These are phyloP conservation scores for Glandiceps talaboti DNA, from an alignment of 53 echinoderm and acorn worm genomes.

Conservation along the genomic window DNA sequence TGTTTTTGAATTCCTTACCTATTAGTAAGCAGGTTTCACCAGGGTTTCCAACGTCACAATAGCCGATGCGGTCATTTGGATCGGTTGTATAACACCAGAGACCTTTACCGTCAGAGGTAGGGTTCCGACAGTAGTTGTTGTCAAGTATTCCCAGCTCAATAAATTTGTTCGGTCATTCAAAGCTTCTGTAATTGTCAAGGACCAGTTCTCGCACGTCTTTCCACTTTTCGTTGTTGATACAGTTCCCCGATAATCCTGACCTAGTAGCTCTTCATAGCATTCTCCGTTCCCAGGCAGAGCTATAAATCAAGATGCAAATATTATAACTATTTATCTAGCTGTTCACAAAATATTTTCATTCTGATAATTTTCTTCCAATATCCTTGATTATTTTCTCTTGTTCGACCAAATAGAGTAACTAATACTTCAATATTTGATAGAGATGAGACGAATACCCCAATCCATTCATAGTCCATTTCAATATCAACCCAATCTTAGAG, in stretches of 20 bases:
- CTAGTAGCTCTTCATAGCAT: background rate
- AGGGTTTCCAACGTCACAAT: background rate
- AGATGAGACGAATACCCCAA: no score
- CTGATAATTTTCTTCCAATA: background rate
- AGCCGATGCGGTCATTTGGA: background rate
- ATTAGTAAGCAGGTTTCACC: background rate
- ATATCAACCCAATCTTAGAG: no score
- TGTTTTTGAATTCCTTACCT: no score
- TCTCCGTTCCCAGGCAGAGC: background rate
- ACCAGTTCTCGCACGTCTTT: background rate
- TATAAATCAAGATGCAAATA: background rate
- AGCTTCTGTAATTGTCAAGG: background rate
- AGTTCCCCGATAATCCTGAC: background rate
- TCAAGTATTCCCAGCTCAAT: background rate
- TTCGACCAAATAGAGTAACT: no score
- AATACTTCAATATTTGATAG: no score
- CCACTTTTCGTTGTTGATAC: background rate
- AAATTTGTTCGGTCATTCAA: background rate
- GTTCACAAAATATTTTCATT: no score
- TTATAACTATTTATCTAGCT: no score
- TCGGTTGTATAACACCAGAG: background rate
- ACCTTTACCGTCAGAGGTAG: background rate
- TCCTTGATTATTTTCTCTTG: no score
- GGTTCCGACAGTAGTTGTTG: background rate
- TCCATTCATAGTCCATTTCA: no score